Percentiles rank a stretch among this genome's conserved stretches.
phyloP scores from a whole-genome alignment of 2,113 vertebrate species.

The Speoplatyrhinus poulsoni region DNA sequence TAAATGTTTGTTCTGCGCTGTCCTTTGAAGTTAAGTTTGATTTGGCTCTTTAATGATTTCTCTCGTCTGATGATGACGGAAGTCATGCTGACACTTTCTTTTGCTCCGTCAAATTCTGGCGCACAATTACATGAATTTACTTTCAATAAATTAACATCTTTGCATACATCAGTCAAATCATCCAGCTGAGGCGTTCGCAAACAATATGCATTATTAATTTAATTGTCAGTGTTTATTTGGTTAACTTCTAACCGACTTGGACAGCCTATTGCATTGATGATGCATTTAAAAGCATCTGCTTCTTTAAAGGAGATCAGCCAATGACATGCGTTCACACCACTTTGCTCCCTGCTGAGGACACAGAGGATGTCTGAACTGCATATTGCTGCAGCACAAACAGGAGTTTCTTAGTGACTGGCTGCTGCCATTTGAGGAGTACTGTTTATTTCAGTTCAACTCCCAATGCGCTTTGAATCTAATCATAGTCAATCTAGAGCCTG shows the following conservation, averaged over 20 bases:
- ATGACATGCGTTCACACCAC: slow-evolving; percentile 70
- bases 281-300: slow-evolving; percentile 80
- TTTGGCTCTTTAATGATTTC: slow-evolving; percentile 81
- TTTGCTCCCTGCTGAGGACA: slow-evolving; percentile 67
- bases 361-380: slow-evolving; percentile 63
- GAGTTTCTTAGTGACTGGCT: slow-evolving; percentile 19
- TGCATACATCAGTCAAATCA: slow-evolving; percentile 97
- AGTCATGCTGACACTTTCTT: slow-evolving; percentile 92
- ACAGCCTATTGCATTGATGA: slow-evolving; percentile 80
- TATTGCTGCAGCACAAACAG: slow-evolving; percentile 59
- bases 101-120: slow-evolving; percentile 91
- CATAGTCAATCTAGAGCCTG: no score
- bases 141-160: slow-evolving; percentile 99
- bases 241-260: slow-evolving; percentile 81
- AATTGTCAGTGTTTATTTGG: slow-evolving; percentile 84
- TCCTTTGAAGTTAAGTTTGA: slow-evolving; percentile 77
- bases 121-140: slow-evolving; percentile 94
- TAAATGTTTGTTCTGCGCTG: slow-evolving; percentile 77
- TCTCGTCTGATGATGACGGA: slow-evolving; percentile 83
- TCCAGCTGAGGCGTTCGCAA: slow-evolving; percentile 88
- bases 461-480: no score
- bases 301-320: slow-evolving; percentile 75
- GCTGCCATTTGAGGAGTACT: no score
- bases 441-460: no score
- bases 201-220: slow-evolving; percentile 99